Percentiles rank a stretch among this genome's conserved stretches.
These are phyloP conservation scores for Macrocentrus cingulum DNA, from an alignment of 1,140 invertebrate genomes.

Conservation along the genomic window DNA sequence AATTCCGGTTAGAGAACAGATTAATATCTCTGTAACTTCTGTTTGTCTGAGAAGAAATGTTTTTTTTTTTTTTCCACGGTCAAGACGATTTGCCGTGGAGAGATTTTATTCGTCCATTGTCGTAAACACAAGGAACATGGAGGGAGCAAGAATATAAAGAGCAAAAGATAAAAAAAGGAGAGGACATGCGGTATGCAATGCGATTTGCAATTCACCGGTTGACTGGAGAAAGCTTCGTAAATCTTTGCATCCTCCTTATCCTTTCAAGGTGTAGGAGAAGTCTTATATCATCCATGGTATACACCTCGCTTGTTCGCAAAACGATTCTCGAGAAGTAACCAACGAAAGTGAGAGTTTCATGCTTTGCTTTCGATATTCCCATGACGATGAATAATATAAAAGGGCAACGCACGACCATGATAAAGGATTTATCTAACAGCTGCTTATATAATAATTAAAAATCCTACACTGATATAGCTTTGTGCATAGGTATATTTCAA, in stretches of 20 bases:
- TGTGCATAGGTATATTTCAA: too few relatives aligned
- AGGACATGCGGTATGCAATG: constrained; percentile 30
- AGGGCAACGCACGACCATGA: constrained; percentile 9
- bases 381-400: constrained; percentile 9
- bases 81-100: background rate
- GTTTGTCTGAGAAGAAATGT: too few relatives aligned
- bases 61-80: too few relatives aligned
- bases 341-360: constrained; percentile 43
- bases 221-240: constrained; percentile 49
- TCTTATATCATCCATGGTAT: constrained; percentile 37
- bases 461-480: too few relatives aligned
- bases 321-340: constrained; percentile 25
- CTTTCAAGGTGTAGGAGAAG: constrained; percentile 28
- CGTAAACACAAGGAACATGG: background rate
- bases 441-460: too few relatives aligned
- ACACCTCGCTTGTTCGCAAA: constrained; percentile 21
- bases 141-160: constrained; percentile 8
- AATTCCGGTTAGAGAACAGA: too few relatives aligned
- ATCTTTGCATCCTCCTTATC: constrained; percentile 37
- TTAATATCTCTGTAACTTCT: too few relatives aligned
- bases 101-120: constrained; percentile 20
- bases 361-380: constrained; percentile 23
- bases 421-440: too few relatives aligned
- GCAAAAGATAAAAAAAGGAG: constrained; percentile 16
- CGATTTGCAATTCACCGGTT: constrained; percentile 35